Evolutionary conservation across 2,888 invertebrate species (phyloP).

Genomic region (Pachycephus smyrnensis): DNA sequence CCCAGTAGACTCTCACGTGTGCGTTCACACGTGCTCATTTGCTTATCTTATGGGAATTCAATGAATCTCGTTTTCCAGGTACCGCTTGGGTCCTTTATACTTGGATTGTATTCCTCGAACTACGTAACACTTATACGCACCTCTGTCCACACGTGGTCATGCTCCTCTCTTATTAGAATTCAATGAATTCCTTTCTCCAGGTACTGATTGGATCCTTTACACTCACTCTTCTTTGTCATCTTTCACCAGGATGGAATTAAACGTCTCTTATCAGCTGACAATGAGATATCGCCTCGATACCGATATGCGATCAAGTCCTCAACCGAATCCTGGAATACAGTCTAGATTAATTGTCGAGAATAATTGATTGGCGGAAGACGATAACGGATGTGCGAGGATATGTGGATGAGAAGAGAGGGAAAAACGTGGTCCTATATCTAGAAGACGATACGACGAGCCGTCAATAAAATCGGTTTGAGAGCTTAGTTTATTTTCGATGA

Average conservation of each 20-base stretch:
- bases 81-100: not conserved
- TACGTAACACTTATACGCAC: not conserved
- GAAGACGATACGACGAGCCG: not conserved
- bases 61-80: not conserved
- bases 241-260: not conserved
- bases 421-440: not conserved
- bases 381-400: not conserved
- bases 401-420: not conserved
- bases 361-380: not conserved
- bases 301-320: not conserved
- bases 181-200: not conserved
- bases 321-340: not conserved
- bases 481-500: not conserved
- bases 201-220: not conserved
- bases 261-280: not conserved
- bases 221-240: not conserved
- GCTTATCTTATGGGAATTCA: not conserved
- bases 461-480: not conserved
- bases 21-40: not conserved
- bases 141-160: not conserved
- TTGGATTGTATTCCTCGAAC: not conserved
- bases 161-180: not conserved
- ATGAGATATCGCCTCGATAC: not conserved
- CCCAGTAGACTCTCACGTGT: not conserved
- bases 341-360: not conserved